Percentiles rank a stretch among this genome's conserved stretches.
Evolutionary conservation across 2,888 invertebrate species (phyloP).

Genomic region (Mongoloraphidia duomilia): DNA sequence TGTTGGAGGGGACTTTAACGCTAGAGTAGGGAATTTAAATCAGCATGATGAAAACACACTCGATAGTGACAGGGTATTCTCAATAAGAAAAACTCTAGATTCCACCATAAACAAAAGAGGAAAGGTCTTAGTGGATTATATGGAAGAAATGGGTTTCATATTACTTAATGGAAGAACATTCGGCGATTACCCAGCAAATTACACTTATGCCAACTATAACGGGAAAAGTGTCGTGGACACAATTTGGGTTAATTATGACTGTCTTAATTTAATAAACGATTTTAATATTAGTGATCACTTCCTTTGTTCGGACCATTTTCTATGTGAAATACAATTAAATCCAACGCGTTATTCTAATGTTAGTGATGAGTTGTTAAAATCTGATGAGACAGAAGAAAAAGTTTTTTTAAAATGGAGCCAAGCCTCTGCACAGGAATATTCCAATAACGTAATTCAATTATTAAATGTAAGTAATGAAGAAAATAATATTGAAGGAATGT

Average conservation of each 20-base stretch:
- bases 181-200: background rate
- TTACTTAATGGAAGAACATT: background rate
- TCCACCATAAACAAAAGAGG: background rate
- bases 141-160: background rate
- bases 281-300: background rate
- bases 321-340: too few relatives aligned
- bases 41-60: background rate
- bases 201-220: background rate
- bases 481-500: too few relatives aligned
- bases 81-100: background rate
- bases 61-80: background rate
- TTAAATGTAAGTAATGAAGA: too few relatives aligned
- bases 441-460: too few relatives aligned
- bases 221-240: background rate
- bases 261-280: background rate
- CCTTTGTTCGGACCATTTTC: too few relatives aligned
- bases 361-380: background rate
- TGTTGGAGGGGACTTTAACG: background rate
- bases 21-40: background rate
- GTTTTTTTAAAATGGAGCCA: background rate
- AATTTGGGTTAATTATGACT: background rate
- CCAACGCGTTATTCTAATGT: background rate
- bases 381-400: background rate
- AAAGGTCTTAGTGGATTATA: background rate
- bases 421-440: too few relatives aligned